Evolutionary conservation across 2,797 vertebrate genomes (phyloP), one percentile per base, ranked within the genome.

Genomic region (Ctenosaura bakeri): DNA sequence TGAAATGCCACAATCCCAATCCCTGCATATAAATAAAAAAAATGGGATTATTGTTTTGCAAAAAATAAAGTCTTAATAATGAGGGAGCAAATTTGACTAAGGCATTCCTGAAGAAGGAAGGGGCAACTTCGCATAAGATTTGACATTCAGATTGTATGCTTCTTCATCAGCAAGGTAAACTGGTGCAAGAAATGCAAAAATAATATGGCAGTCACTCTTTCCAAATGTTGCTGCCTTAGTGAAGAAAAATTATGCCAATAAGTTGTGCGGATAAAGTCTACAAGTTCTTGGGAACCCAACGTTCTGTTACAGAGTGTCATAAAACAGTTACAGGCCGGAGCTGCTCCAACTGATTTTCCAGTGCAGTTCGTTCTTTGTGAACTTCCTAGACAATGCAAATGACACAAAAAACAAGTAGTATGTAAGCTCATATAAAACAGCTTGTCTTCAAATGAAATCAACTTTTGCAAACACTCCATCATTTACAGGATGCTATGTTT

Each of bases 311-410:
- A 64, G 56, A 78, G 0, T 0, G 54, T 99, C 98, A 98, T 92
- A 98, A 96, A 6, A 98, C 98, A 0, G 98, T 96, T 94, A 98
- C 95, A 9, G 99, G 98, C 80, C 98, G 98, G 66, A 99, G 97
- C 82, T 98, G 97, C 88, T 99, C 98, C 97, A 99, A 95, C 96
- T 99, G 98, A 0, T 97, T 98, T 97, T 99, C 99, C 97, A 99
- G 95, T 88, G 98, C 98, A 95, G 99, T 98, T 90, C 99, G 97
- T 91, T 99, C 98, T 94, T 98, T 98, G 96, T 99, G 99, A 94
- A 99, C 98, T 92, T 98, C 98, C 99, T 99, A 95, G 90, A 85
- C 92, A 89, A 91, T 2, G 73, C 38, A 96, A 86, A 93, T 69
- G 64, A 96, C 74, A 83, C 20, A 42, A 90, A 46, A 46, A 90